A percentile compares a stretch with the other conserved stretches of the same genome.
Conservation (phyloP, 2,113 vertebrate genomes). For the Callipepla californica region DNA sequence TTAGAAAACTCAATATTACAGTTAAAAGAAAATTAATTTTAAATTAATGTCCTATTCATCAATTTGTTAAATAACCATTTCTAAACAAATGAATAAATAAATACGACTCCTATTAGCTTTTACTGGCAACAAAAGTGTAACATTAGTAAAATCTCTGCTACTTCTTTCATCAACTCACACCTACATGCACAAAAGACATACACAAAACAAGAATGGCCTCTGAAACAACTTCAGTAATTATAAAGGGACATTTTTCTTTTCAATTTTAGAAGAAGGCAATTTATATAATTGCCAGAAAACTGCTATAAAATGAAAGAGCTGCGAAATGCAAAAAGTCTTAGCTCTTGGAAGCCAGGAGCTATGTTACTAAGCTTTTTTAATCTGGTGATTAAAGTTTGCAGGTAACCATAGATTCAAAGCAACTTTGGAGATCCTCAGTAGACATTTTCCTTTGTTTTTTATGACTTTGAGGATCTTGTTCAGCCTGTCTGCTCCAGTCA, state of each 20-base stretch:
- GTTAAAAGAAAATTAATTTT: neutral
- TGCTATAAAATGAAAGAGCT: neutral
- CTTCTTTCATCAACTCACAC: neutral
- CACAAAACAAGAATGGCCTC: neutral
- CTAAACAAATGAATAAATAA: neutral
- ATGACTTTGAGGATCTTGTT: neutral
- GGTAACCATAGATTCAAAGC: neutral
- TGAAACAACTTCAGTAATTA: neutral
- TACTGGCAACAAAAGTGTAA: neutral
- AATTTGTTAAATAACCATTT: neutral
- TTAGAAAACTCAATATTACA: neutral
- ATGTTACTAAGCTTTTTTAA: neutral
- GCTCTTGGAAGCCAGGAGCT: neutral
- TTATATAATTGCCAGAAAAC: neutral
- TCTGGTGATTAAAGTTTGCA: neutral
- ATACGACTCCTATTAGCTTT: neutral
- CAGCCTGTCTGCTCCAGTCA: neutral
- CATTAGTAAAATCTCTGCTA: neutral
- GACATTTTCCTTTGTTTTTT: neutral
- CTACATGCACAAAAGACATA: too few species aligned
- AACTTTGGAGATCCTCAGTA: neutral
- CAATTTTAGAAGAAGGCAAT: neutral
- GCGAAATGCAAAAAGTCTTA: neutral
- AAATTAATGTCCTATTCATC: neutral
- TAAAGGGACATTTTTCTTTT: neutral